Evolutionary conservation across 2,797 vertebrate genomes (phyloP), one percentile per base, ranked within the genome.

Genomic region (Chrysocyon brachyurus): DNA sequence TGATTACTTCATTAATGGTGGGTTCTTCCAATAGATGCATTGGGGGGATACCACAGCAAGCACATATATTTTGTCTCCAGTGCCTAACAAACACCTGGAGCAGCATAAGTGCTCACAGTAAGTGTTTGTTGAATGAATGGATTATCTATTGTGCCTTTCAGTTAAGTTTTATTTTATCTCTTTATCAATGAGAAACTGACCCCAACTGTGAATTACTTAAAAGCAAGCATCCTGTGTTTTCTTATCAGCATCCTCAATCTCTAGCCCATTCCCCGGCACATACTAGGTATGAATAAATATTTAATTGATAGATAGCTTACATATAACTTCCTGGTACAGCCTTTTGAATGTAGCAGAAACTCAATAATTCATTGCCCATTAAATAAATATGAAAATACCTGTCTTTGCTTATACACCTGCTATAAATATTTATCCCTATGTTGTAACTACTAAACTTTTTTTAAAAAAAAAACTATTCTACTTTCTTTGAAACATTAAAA

Each of bases 361-460:
- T 78, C 84, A 89, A 83, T 82, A 75, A 82, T 77, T 92, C 66
- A 78, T 87, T 94, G 66, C 1, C 64, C 9, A 12, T 82, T 92
- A 91, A 92, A 88, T 89, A 66, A 81, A 59, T 77, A 72, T 77
- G 31, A 87, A 96, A 87, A 96, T 87, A 73, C 4, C n/a, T 92
- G 61, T 66, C 52, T 96, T 66, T 66, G 68, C 49, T 92, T 89
- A 61, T 33, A 88, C 11, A 40, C 3, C 49, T 66, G 52, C 15
- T 61, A 24, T 88, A 92, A 96, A 90, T 75, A 91, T 79, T 87
- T 90, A 93, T 85, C 6, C 16, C 70, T 81, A 28, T 36, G 6
- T 84, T 59, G 87, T 54, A 92, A 66, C 33, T 49, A 59, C 49
- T 77, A 83, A 90, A 57, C n/a, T 82, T n/a, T 59, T 87, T 5